A percentile compares a stretch with the other conserved stretches of the same genome.
Evolutionary conservation across 2,888 invertebrate species (phyloP).

Genomic region (Plagodis pulveraria): DNA sequence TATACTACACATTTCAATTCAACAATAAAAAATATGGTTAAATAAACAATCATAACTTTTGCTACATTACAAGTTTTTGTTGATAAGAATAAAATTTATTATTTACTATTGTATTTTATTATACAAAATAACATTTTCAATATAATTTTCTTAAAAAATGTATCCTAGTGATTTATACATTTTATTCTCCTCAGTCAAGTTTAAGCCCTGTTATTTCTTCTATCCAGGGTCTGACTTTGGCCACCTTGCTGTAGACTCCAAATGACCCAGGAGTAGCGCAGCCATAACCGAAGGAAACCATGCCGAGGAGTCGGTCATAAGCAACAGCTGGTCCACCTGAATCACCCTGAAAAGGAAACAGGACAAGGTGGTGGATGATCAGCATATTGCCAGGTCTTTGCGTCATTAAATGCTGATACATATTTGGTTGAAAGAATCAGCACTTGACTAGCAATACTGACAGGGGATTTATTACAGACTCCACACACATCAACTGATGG

Average conservation of each 20-base stretch:
- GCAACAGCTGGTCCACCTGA: constrained; percentile 77
- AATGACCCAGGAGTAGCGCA: constrained; percentile 76
- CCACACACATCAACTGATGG: too few relatives aligned
- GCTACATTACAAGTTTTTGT: neutral
- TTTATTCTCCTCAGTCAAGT: neutral
- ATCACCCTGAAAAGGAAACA: constrained; percentile 67
- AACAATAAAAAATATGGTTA: constrained; percentile 27
- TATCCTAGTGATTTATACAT: constrained; percentile 1
- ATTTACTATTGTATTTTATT: too few relatives aligned
- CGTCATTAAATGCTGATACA: too few relatives aligned
- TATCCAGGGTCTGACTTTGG: constrained; percentile 74
- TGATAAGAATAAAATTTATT: neutral
- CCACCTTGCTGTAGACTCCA: constrained; percentile 76
- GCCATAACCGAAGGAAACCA: constrained; percentile 80
- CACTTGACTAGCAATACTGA: too few relatives aligned
- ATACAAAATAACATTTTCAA: neutral
- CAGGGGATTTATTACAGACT: too few relatives aligned
- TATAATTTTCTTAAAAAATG: too few relatives aligned
- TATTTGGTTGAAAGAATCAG: too few relatives aligned
- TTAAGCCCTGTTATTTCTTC: constrained; percentile 60
- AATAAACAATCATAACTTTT: neutral
- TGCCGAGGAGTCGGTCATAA: constrained; percentile 67
- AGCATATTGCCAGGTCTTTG: too few relatives aligned
- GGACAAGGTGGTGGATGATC: too few relatives aligned
- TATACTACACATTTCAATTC: constrained; percentile 27